Percentiles rank a stretch among this genome's conserved stretches.
Conservation (phyloP, 1,140 invertebrate genomes). For the Pogonognathellus flavescens region DNA sequence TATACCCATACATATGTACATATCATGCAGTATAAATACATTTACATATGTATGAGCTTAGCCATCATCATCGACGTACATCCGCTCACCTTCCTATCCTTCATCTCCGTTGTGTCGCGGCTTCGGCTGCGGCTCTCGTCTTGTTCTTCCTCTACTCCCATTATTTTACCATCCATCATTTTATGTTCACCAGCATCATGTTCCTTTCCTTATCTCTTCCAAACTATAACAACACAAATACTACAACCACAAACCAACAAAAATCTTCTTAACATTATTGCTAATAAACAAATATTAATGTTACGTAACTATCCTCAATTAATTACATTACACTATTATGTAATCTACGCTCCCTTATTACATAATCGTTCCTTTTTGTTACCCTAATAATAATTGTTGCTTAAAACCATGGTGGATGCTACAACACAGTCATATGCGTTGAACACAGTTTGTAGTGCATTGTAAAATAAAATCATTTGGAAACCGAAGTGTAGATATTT, state of each 20-base stretch:
- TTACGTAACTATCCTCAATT: background rate
- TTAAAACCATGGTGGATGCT: no score
- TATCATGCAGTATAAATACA: background rate
- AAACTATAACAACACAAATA: background rate
- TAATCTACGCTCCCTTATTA: no score
- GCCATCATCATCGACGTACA: conserved; percentile 12
- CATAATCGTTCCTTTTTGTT: no score
- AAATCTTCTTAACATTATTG: background rate
- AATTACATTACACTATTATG: background rate
- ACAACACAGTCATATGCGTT: no score
- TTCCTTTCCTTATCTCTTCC: conserved; percentile 16
- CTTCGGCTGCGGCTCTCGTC: background rate
- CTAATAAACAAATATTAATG: background rate
- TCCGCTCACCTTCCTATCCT: conserved; percentile 23
- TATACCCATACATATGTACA: no score
- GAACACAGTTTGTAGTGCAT: no score
- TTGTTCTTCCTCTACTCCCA: conserved; percentile 13
- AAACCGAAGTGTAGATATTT: no score
- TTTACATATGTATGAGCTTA: conserved; percentile 44
- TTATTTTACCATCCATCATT: conserved; percentile 42
- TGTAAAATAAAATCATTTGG: no score
- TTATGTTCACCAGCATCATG: background rate
- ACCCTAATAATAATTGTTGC: no score
- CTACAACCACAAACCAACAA: conserved; percentile 26
- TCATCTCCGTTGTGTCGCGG: background rate